Base-by-base conservation (phyloP, 2,888 invertebrate genomes). In the Rhagonycha lutea region DNA sequence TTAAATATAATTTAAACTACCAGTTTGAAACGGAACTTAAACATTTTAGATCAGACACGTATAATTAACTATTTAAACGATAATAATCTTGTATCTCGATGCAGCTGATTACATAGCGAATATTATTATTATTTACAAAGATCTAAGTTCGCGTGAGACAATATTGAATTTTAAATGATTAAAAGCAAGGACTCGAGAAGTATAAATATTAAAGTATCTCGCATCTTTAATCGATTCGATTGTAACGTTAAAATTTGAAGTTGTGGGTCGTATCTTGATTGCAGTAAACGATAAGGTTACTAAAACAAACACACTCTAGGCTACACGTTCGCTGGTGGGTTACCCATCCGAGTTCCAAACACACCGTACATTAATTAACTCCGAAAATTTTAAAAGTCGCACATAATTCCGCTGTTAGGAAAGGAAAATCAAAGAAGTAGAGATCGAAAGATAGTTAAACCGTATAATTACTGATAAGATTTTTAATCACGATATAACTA, bases 11-110 rank as follows among this genome's bases (percentile, higher is more conserved):
- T 65, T 65, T 65, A 65, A 65, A 65, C 63, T 65, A 65, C 63
- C 63, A 65, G 63, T 65, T 65, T 65, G 26, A 65, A 65, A 65
- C 63, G 63, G 63, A 65, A 65, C 63, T 65, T 65, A 65, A 24
- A 65, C 63, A 65, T 65, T 65, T 65, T 24, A 65, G 63, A 24
- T 65, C 63, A 65, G 24, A 65, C 63, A 65, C 26, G 63, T 65
- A 65, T 65, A 65, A 65, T 65, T 65, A 65, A 65, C 63, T 65
- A n/a, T 65, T 65, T 65, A 65, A 65, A 65, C 23, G 63, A 65
- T 65, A 65, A 65, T 23, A 65, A 65, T 65, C 63, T 65, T 14
- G 26, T 65, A 65, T 65, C 24, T 65, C 63, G 63, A 65, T 65
- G 47, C 47, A 47, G n/a, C n/a, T 47, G 47, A 47, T 65, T 65